Evolutionary conservation across 1,140 invertebrate genomes (phyloP).

Genomic region (Drosophila obscura): DNA sequence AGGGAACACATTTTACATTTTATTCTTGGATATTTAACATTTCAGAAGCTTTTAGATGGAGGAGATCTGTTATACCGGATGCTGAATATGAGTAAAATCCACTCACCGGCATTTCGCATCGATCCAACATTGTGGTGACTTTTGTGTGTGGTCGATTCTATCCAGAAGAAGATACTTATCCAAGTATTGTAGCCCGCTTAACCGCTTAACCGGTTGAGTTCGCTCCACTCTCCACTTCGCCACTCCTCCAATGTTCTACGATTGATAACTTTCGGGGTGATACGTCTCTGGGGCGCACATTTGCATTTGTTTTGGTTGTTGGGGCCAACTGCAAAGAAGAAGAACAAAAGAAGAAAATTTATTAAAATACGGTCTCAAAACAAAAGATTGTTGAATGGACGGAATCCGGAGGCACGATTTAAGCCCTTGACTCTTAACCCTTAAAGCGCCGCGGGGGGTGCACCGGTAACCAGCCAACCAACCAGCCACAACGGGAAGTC

Average conservation of each 20-base stretch:
- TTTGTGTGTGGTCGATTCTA: slow-evolving; percentile 46
- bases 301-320: slow-evolving; percentile 72
- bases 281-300: slow-evolving; percentile 66
- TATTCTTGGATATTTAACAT: too few relatives aligned
- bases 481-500: slow-evolving; percentile 37
- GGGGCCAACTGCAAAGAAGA: slow-evolving; percentile 59
- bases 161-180: slow-evolving; percentile 45
- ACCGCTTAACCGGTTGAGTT: slow-evolving; percentile 63
- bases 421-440: slow-evolving; percentile 79
- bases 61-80: too few relatives aligned
- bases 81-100: not conserved
- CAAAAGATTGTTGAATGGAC: slow-evolving; percentile 39
- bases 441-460: slow-evolving; percentile 4
- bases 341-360: slow-evolving; percentile 19
- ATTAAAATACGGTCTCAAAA: slow-evolving; percentile 36
- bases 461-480: slow-evolving; percentile 25
- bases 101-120: slow-evolving; percentile 84
- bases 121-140: slow-evolving; percentile 76
- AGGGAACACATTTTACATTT: too few relatives aligned
- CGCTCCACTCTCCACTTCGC: slow-evolving; percentile 40
- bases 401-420: slow-evolving; percentile 32
- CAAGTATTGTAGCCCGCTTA: slow-evolving; percentile 46
- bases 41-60: too few relatives aligned
- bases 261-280: slow-evolving; percentile 70
- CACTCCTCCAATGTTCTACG: slow-evolving; percentile 41